phyloP scores from a whole-genome alignment of 1,140 invertebrate species.

The Formica selysi region DNA sequence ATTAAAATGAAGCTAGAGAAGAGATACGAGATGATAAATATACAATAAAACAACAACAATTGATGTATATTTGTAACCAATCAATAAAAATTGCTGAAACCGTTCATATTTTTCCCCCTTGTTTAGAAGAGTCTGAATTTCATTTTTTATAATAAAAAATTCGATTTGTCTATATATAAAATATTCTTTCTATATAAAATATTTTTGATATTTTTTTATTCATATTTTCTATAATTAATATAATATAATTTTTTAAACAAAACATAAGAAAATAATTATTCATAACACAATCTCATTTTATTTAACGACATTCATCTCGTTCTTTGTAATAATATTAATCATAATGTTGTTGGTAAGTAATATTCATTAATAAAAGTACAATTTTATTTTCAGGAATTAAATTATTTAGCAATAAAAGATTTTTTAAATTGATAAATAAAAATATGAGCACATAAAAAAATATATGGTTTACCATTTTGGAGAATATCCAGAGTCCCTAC shows the following conservation, averaged over 20 bases:
- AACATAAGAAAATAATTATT: slow-evolving; percentile 17
- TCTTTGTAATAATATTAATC: background rate
- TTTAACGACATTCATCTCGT: background rate
- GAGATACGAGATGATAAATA: slow-evolving; percentile 44
- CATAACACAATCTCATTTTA: slow-evolving; percentile 25
- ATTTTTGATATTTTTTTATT: background rate
- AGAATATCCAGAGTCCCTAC: no score
- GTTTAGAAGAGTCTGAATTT: background rate
- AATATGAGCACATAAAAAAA: no score
- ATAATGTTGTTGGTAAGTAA: background rate
- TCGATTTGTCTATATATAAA: background rate
- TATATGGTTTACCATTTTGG: no score
- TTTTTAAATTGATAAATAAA: no score
- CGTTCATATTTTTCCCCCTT: background rate
- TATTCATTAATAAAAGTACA: background rate
- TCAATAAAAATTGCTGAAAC: slow-evolving; percentile 43
- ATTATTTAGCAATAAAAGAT: no score
- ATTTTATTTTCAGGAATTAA: no score
- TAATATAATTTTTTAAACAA: background rate
- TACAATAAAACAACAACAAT: slow-evolving; percentile 15
- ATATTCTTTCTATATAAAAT: background rate
- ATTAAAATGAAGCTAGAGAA: slow-evolving; percentile 23
- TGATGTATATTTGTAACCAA: slow-evolving; percentile 60
- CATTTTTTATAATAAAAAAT: background rate
- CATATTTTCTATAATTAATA: no score